phyloP scores from a whole-genome alignment of 2,888 invertebrate genomes.

The Calliscelio sp. region DNA sequence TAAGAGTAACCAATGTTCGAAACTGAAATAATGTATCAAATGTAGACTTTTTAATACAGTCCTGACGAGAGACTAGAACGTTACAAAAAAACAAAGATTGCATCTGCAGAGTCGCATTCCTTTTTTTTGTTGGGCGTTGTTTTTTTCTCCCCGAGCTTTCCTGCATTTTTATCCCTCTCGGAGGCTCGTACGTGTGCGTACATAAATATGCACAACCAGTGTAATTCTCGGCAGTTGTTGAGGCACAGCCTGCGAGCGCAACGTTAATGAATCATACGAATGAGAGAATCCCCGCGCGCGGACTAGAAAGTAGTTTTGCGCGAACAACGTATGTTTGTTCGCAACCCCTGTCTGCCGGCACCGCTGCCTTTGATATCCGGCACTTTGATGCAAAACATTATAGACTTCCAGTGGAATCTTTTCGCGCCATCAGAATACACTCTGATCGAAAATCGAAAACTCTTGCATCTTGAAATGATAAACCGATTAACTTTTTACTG shows the following conservation, averaged over 20 bases:
- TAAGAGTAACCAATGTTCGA: constrained; percentile 16
- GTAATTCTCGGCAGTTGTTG: constrained; percentile 64
- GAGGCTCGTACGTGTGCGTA: constrained; percentile 59
- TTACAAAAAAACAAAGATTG: constrained; percentile 45
- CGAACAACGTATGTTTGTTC: constrained; percentile 57
- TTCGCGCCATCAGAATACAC: constrained; percentile 40
- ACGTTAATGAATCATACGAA: constrained; percentile 67
- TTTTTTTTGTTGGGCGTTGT: neutral
- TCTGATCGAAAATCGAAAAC: constrained; percentile 53
- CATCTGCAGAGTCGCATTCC: constrained; percentile 31
- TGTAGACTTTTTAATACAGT: constrained; percentile 46
- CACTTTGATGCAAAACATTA: constrained; percentile 67
- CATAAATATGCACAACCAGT: constrained; percentile 71
- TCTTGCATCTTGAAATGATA: neutral
- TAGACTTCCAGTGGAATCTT: constrained; percentile 46
- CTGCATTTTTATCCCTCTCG: constrained; percentile 51
- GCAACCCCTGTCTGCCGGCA: constrained; percentile 43
- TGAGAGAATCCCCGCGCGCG: constrained; percentile 49
- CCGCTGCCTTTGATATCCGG: constrained; percentile 63
- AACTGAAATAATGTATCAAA: constrained; percentile 37
- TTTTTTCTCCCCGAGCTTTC: constrained; percentile 45
- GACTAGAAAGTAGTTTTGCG: constrained; percentile 51
- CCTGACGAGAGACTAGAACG: constrained; percentile 33
- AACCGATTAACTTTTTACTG: too few relatives aligned
- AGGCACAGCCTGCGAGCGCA: constrained; percentile 60